phyloP scores from a whole-genome alignment of 2,113 vertebrate species.

The Myotis davidii region DNA sequence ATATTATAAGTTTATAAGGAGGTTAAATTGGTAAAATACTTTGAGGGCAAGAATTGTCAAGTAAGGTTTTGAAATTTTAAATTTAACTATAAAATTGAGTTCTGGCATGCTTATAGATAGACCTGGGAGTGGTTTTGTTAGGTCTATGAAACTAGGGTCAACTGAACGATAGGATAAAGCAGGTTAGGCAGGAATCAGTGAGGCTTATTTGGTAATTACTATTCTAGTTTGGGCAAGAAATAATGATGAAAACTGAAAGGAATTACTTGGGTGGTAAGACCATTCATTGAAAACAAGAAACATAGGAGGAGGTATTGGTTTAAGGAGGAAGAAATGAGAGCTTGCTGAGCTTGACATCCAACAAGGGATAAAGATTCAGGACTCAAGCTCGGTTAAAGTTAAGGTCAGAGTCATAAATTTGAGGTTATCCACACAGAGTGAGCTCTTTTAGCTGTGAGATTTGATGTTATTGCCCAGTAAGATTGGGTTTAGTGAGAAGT shows the following conservation, averaged over 20 bases:
- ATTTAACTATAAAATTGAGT: not conserved
- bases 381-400: not conserved
- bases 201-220: not conserved
- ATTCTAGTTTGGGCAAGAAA: conserved; percentile 9
- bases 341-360: not conserved
- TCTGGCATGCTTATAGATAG: not conserved
- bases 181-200: not conserved
- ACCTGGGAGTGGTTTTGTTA: not conserved
- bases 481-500: conserved; percentile 2
- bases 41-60: not conserved
- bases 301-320: not conserved
- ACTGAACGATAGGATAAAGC: not conserved
- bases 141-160: not conserved
- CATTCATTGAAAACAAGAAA: not conserved
- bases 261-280: not conserved
- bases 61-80: not conserved
- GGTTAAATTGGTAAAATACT: not conserved
- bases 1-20: conserved; percentile 6
- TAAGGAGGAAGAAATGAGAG: not conserved
- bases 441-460: conserved; percentile 11
- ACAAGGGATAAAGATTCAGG: conserved; percentile 13
- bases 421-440: not conserved
- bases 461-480: conserved; percentile 6
- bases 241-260: not conserved
- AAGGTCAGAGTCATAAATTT: conserved; percentile 39